Conservation (phyloP, 2,888 invertebrate species). For the Xestia rhomboidea region DNA sequence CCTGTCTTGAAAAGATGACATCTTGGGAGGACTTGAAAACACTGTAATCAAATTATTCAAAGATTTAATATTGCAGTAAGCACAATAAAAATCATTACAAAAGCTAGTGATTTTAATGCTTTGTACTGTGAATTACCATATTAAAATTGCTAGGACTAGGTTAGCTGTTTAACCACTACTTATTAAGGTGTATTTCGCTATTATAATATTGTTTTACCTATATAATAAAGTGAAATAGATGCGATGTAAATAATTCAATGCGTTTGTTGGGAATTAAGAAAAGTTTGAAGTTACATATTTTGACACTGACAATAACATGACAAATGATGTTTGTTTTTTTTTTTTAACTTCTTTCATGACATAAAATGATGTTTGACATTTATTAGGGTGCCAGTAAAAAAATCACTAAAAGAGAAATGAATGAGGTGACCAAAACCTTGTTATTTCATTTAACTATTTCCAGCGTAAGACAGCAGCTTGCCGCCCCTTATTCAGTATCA, state of each 20-base stretch:
- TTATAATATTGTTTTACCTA: constrained; percentile 14
- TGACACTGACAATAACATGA: constrained; percentile 33
- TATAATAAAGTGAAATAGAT: background rate
- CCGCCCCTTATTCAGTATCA: no score
- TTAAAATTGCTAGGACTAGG: background rate
- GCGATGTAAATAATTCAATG: constrained; percentile 7
- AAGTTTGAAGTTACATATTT: background rate
- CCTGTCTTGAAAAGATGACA: constrained; percentile 90
- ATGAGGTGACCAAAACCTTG: no score
- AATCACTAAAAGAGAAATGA: background rate
- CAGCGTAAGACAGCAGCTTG: background rate
- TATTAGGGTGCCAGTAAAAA: background rate
- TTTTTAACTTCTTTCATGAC: no score
- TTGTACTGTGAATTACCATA: background rate
- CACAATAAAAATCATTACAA: background rate
- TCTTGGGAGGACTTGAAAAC: constrained; percentile 54
- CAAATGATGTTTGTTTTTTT: no score
- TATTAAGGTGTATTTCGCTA: background rate
- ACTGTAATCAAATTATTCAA: constrained; percentile 31
- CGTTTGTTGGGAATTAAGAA: constrained; percentile 7
- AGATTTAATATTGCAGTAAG: no score
- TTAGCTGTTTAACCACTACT: background rate
- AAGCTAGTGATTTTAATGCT: background rate
- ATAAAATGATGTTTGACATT: background rate
- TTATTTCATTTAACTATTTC: background rate